phyloP scores from a whole-genome alignment of 2,113 vertebrate genomes.

The Oxyruncus cristatus region DNA sequence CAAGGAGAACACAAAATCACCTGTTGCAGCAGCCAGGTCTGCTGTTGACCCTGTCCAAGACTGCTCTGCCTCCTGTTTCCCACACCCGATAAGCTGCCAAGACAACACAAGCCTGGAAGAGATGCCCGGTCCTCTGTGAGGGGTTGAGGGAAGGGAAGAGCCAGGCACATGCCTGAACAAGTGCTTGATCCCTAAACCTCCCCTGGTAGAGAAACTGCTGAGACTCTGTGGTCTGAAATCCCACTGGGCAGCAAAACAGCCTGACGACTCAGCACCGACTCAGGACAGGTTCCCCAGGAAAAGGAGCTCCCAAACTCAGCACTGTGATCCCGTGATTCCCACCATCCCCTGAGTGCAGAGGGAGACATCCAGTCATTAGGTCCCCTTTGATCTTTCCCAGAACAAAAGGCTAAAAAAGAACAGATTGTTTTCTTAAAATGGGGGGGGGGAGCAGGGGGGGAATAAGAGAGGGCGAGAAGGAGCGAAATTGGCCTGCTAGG shows the following conservation, averaged over 20 bases:
- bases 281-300: background rate
- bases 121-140: rapidly evolving
- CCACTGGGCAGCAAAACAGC: background rate
- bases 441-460: background rate
- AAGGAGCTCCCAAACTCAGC: background rate
- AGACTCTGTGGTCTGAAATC: background rate
- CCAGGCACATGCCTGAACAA: background rate
- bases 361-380: background rate
- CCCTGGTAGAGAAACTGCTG: background rate
- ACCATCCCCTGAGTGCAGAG: background rate
- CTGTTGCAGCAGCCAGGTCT: background rate
- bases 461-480: background rate
- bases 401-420: conserved; percentile 56
- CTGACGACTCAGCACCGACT: background rate
- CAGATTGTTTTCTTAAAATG: conserved; percentile 62
- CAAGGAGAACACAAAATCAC: rapidly evolving
- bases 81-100: background rate
- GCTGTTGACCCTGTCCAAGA: background rate
- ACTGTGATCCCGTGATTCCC: rapidly evolving
- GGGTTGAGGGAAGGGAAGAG: background rate
- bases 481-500: conserved; percentile 56
- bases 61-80: background rate
- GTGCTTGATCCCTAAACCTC: background rate
- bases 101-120: rapidly evolving
- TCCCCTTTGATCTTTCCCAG: conserved; percentile 54